Conservation (phyloP, 2,888 invertebrate species). For the Microchrysa polita region DNA sequence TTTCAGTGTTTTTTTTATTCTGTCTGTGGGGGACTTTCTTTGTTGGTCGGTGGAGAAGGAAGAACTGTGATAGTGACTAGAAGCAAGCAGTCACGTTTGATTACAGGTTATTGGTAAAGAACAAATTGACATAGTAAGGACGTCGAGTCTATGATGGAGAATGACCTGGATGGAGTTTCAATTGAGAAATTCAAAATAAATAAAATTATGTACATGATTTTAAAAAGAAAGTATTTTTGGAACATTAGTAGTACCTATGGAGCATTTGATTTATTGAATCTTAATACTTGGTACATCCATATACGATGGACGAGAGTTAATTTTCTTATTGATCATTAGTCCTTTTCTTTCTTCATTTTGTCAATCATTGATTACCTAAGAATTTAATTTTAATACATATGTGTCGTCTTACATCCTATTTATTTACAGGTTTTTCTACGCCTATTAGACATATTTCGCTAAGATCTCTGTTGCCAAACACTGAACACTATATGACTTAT, state of each 20-base stretch:
- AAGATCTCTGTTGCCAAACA: constrained; percentile 87
- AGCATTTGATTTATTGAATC: no score
- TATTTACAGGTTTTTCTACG: constrained; percentile 77
- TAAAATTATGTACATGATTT: no score
- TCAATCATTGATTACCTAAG: no score
- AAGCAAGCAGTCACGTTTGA: constrained; percentile 38
- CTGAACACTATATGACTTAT: constrained; percentile 95
- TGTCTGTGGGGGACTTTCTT: no score
- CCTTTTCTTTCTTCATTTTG: no score
- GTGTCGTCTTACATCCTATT: no score
- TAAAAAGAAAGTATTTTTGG: neutral
- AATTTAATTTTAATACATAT: no score
- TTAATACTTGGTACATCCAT: no score
- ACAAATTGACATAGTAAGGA: constrained; percentile 39
- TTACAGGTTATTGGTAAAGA: constrained; percentile 39
- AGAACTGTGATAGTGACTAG: constrained; percentile 3
- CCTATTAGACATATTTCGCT: constrained; percentile 87
- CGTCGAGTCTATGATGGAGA: neutral
- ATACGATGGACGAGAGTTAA: no score
- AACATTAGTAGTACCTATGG: no score
- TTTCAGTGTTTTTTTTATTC: constrained; percentile 10
- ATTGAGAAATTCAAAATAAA: neutral
- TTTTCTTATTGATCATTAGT: no score
- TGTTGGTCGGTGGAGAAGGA: no score
- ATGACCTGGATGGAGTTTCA: neutral